These are phyloP conservation scores for Limonius californicus DNA, from an alignment of 1,140 invertebrate genomes.

Conservation along the genomic window DNA sequence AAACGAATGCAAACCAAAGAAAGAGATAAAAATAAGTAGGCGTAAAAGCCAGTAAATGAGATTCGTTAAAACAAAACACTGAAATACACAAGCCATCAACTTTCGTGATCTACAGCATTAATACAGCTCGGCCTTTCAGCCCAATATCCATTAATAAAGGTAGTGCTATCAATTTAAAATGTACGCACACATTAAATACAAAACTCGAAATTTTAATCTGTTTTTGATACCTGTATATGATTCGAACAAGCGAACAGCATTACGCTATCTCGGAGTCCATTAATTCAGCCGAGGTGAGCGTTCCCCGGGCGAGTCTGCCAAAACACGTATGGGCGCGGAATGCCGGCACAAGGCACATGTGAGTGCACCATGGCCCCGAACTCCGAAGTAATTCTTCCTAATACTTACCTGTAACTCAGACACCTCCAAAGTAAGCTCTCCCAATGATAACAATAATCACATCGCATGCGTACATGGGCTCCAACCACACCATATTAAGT, in stretches of 20 bases:
- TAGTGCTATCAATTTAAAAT: conserved; percentile 34
- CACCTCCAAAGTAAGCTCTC: too few relatives aligned
- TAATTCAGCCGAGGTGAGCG: conserved; percentile 32
- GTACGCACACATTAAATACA: conserved; percentile 30
- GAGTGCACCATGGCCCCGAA: neutral
- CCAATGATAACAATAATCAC: neutral
- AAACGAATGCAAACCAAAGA: conserved; percentile 21
- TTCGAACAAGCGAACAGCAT: conserved; percentile 40
- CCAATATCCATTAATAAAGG: conserved; percentile 35
- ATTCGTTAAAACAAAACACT: conserved; percentile 33
- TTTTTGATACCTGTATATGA: conserved; percentile 38
- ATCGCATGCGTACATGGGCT: neutral
- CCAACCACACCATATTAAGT: neutral
- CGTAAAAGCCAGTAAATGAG: conserved; percentile 35
- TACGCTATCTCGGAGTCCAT: conserved; percentile 38
- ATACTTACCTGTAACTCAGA: neutral
- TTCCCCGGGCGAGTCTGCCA: conserved; percentile 26
- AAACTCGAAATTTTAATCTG: conserved; percentile 39
- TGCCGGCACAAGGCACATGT: neutral
- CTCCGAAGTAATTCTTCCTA: neutral
- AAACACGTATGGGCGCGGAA: conserved; percentile 28
- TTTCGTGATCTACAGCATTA: conserved; percentile 31
- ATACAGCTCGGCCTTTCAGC: conserved; percentile 26
- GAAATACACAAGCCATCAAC: conserved; percentile 29
- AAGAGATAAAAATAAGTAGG: conserved; percentile 29